Percentiles rank a stretch among this genome's conserved stretches.
Conservation (phyloP, 2,797 vertebrate species). For the Centropyge bicolor region DNA sequence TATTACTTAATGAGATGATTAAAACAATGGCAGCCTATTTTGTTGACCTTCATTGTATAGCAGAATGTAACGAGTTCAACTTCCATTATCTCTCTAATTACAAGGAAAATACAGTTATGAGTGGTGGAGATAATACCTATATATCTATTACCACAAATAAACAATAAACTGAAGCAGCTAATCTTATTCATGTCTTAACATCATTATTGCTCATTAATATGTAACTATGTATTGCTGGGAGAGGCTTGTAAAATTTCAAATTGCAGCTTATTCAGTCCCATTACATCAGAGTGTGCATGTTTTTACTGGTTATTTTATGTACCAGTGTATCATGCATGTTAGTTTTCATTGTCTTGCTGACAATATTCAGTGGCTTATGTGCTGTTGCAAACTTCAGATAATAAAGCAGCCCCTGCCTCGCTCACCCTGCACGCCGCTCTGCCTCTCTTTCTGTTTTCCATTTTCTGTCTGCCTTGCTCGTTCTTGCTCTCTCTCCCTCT, state of each 20-base stretch:
- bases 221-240: constrained; percentile 3
- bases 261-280: constrained; percentile 14
- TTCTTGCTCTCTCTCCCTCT: constrained; percentile 7
- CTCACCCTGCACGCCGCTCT: background rate
- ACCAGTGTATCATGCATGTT: constrained; percentile 27
- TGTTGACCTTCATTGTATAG: background rate
- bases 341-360: constrained; percentile 9
- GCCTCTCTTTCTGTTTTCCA: constrained; percentile 35
- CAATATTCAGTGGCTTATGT: constrained; percentile 1
- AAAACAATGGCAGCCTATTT: background rate
- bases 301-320: background rate
- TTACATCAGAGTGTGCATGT: background rate
- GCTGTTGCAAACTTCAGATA: constrained; percentile 20
- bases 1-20: constrained; percentile 13
- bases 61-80: background rate
- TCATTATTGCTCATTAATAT: constrained; percentile 26
- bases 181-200: constrained; percentile 31
- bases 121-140: constrained; percentile 1
- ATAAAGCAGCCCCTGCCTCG: constrained; percentile 40
- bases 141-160: constrained; percentile 23
- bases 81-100: constrained; percentile 25
- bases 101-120: background rate
- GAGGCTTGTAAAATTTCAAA: constrained; percentile 3
- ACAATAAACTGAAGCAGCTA: constrained; percentile 20
- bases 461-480: constrained; percentile 21